These are phyloP conservation scores for Scomberomorus guttatus DNA, from an alignment of 2,797 vertebrate species.

Conservation along the genomic window DNA sequence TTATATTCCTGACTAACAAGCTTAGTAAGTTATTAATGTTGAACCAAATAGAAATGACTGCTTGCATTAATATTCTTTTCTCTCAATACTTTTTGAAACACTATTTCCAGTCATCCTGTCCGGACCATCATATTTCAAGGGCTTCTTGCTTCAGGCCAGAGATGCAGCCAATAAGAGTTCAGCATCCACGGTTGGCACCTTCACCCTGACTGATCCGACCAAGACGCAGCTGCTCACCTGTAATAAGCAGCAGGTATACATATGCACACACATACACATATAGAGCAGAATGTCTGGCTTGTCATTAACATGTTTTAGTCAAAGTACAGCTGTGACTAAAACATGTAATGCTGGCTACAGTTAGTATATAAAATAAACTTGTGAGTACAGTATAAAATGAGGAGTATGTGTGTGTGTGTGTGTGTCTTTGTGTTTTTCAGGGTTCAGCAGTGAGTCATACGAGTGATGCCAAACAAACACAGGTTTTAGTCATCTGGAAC, in stretches of 20 bases:
- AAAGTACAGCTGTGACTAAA: too few species aligned
- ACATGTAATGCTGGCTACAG: too few species aligned
- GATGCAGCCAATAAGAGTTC: slow-evolving; percentile 72
- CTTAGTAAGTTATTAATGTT: background rate
- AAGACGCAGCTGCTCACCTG: slow-evolving; percentile 88
- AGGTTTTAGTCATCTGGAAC: slow-evolving; percentile 85
- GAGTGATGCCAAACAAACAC: slow-evolving; percentile 75
- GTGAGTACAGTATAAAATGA: too few species aligned
- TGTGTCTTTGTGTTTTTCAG: slow-evolving; percentile 29
- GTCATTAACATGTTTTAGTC: too few species aligned
- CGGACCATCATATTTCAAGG: slow-evolving; percentile 77
- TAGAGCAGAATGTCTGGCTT: background rate
- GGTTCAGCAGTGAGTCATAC: slow-evolving; percentile 74
- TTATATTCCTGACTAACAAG: too few species aligned
- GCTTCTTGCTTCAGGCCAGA: slow-evolving; percentile 89
- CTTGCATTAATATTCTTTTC: background rate
- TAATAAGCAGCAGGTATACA: slow-evolving; percentile 69
- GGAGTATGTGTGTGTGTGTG: slow-evolving; percentile 5
- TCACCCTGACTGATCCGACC: slow-evolving; percentile 73
- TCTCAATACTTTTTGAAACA: background rate
- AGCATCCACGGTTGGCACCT: slow-evolving; percentile 81
- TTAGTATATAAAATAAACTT: background rate
- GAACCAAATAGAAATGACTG: background rate
- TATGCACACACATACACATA: background rate
- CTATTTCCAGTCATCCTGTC: slow-evolving; percentile 69